phyloP scores from a whole-genome alignment of 2,797 vertebrate species.

The Craterocephalus amniculus region DNA sequence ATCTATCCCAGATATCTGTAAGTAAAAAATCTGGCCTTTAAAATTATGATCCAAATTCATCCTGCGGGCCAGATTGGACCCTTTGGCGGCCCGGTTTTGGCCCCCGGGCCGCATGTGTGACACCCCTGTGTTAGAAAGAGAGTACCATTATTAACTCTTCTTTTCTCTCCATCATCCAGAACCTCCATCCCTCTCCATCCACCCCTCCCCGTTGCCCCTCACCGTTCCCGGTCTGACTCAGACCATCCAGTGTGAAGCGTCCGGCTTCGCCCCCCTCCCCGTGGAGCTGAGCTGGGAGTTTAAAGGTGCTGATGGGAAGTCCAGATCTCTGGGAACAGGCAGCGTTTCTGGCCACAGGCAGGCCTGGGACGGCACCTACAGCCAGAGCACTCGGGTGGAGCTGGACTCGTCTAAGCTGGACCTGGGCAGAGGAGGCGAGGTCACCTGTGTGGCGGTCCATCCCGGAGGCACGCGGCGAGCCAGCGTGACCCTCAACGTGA shows the following conservation, averaged over 20 bases:
- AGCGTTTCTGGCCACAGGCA: conserved; percentile 81
- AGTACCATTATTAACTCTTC: not conserved
- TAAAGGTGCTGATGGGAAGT: conserved; percentile 62
- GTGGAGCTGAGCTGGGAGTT: conserved; percentile 85
- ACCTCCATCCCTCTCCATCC: conserved; percentile 83
- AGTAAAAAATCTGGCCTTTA: no score
- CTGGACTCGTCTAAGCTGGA: conserved; percentile 57
- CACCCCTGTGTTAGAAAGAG: not conserved
- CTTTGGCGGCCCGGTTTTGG: no score
- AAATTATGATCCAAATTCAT: no score
- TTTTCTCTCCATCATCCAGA: conserved; percentile 60
- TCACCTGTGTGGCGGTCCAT: conserved; percentile 83
- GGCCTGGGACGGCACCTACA: conserved; percentile 84
- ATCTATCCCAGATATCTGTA: no score
- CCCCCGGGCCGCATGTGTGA: no score
- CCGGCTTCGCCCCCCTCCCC: conserved; percentile 84
- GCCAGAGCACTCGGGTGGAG: conserved; percentile 78
- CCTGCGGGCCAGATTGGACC: no score
- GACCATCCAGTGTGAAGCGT: conserved; percentile 81
- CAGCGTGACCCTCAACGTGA: conserved; percentile 74
- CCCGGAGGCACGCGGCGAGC: conserved; percentile 62
- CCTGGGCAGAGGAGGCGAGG: conserved; percentile 78
- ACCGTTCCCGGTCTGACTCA: conserved; percentile 75
- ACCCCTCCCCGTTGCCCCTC: conserved; percentile 81
- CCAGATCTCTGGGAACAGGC: conserved; percentile 55